Percentiles rank a stretch among this genome's conserved stretches.
These are phyloP conservation scores for Macrostomum lignano DNA, from an alignment of 1,140 invertebrate species.

Conservation along the genomic window DNA sequence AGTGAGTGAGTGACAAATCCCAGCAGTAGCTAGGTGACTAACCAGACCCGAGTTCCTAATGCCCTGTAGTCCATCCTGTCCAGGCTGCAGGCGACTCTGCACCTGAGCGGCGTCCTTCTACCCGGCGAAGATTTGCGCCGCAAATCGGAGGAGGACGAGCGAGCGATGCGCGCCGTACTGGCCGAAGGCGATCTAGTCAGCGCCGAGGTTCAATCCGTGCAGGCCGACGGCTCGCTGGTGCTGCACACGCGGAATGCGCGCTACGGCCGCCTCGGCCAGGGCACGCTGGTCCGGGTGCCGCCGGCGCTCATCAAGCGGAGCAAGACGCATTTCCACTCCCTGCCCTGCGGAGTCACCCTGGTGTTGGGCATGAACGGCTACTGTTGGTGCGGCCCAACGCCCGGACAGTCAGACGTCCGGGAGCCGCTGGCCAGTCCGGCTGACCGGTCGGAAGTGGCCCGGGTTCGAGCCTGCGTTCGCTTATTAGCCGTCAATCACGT, in stretches of 20 bases:
- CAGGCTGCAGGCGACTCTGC: constrained; percentile 53
- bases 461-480: constrained; percentile 60
- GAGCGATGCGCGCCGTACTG: constrained; percentile 74
- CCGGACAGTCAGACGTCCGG: constrained; percentile 39
- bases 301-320: constrained; percentile 65
- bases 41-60: no score
- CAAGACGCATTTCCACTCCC: constrained; percentile 80
- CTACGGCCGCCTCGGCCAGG: constrained; percentile 72
- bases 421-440: constrained; percentile 35
- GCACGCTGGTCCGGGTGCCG: constrained; percentile 59
- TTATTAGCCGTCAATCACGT: constrained; percentile 53
- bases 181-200: constrained; percentile 85
- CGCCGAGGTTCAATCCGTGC: constrained; percentile 71
- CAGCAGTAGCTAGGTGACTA: no score
- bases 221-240: constrained; percentile 59
- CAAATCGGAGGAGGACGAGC: constrained; percentile 74
- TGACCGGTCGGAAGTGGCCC: constrained; percentile 50
- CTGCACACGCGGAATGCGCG: constrained; percentile 79
- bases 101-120: constrained; percentile 73
- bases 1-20: no score
- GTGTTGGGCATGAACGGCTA: constrained; percentile 88
- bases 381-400: constrained; percentile 50
- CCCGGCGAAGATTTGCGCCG: constrained; percentile 76
- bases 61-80: no score
- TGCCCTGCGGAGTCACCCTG: constrained; percentile 57